Conservation (phyloP, 1,140 invertebrate genomes). For the Cyclina sinensis region DNA sequence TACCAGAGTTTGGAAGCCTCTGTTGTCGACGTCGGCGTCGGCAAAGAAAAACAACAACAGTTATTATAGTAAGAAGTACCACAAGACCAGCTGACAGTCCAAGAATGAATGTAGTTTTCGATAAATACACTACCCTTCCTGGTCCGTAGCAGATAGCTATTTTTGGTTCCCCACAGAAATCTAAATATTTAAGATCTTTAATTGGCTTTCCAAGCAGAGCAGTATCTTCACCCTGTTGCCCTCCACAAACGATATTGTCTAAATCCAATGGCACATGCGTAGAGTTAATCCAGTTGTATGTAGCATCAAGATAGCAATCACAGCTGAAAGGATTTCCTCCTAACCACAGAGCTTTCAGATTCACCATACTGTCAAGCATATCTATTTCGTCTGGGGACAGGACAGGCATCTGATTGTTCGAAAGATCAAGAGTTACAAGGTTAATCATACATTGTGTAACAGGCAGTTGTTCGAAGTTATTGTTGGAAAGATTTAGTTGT, state of each 20-base stretch:
- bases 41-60: conserved; percentile 1
- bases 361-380: conserved; percentile 32
- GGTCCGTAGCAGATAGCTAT: conserved; percentile 37
- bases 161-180: conserved; percentile 22
- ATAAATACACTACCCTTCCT: not conserved
- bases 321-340: conserved; percentile 55
- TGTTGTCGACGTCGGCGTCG: not conserved
- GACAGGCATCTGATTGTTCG: conserved; percentile 5
- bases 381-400: not conserved
- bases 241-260: conserved; percentile 7
- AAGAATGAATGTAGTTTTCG: not conserved
- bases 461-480: not conserved
- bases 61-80: not conserved
- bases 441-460: conserved; percentile 34
- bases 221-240: not conserved
- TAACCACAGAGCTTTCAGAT: conserved; percentile 5
- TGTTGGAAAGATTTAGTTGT: conserved; percentile 10
- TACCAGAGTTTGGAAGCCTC: not conserved
- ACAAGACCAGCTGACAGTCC: not conserved
- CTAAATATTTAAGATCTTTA: not conserved
- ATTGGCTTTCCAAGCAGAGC: not conserved
- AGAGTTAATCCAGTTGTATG: conserved; percentile 9
- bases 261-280: conserved; percentile 11
- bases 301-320: not conserved
- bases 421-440: conserved; percentile 9